Evolutionary conservation across 30 jellyfish, hydroid and myxozoan species (phyloP).

Genomic region (Turritopsis dohrnii): DNA sequence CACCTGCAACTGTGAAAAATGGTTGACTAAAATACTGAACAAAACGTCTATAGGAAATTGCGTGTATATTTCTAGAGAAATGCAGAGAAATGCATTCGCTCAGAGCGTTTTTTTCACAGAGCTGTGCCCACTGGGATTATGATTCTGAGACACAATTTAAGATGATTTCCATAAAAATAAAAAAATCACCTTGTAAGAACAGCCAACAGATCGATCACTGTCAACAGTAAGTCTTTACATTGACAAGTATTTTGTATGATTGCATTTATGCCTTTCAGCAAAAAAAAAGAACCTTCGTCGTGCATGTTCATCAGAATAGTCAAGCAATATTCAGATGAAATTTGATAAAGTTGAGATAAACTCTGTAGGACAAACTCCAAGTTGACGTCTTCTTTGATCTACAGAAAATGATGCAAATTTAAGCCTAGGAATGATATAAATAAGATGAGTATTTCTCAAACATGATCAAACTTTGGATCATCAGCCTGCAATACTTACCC

Average conservation of each 20-base stretch:
- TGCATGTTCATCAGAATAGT: background rate
- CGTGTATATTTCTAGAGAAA: too few species aligned
- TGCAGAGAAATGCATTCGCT: too few species aligned
- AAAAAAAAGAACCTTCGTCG: background rate
- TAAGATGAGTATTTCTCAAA: too few species aligned
- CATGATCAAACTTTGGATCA: too few species aligned
- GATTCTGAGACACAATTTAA: background rate
- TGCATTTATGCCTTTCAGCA: background rate
- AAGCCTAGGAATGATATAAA: too few species aligned
- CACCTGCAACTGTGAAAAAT: too few species aligned
- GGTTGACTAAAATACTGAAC: too few species aligned
- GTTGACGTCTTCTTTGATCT: background rate
- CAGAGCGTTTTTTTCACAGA: too few species aligned
- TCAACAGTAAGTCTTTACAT: background rate
- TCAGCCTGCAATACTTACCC: too few species aligned
- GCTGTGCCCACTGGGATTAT: too few species aligned
- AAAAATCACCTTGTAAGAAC: background rate
- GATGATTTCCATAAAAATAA: too few species aligned
- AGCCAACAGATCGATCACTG: background rate
- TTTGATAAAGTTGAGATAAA: background rate
- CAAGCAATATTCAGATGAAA: background rate
- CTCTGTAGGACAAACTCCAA: background rate
- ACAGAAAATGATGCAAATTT: background rate
- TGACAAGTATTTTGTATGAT: background rate
- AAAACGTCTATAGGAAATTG: too few species aligned